Evolutionary conservation across 2,113 vertebrate species (phyloP), one percentile per base, ranked within the genome.

Genomic region (Cyprinodon variegatus): DNA sequence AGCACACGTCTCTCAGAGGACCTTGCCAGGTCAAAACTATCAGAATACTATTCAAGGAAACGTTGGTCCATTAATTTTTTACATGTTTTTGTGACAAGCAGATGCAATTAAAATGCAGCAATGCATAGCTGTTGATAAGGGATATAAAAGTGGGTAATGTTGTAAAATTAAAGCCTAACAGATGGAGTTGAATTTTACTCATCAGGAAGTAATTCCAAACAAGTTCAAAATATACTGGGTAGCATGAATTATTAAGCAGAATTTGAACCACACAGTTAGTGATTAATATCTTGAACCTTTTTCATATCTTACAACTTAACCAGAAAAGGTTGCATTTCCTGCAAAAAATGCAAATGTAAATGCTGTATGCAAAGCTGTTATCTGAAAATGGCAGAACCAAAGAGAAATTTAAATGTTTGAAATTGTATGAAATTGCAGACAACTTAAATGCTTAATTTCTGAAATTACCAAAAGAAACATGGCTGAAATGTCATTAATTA

Each of bases 261-360:
- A 60, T 72, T 83, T 76, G 68, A 84, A 77, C 79, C 65, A 80
- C 20, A 3, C 41, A 74, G 69, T 22, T 83, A 77, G 65, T 82
- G 65, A 81, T 82, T 77, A 68, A 68, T 37, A 13, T 36, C 6
- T 9, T 50, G 78, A 79, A 83, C 71, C 65, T 61, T 12, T 70
- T 78, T 59, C 70, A 85, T 83, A 83, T 50, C 74, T 66, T 68
- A 67, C 70, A 70, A 65, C 68, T 69, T 70, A 66, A 81, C 76
- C 37, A 77, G 45, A 82, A 48, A 82, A 48, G 46, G 22, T 62
- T 50, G 61, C 61, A 64, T 29, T 67, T 82, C 72, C 48, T 43
- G 70, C 72, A 64, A 11, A 78, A 79, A 86, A 65, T 73, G 63
- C 29, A 29, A 29, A 29, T 29, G 29, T 29, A 29, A 29, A 29